A percentile compares a stretch with the other conserved stretches of the same genome.
Conservation (phyloP, 2,888 invertebrate genomes). For the Mycalesis mineus region DNA sequence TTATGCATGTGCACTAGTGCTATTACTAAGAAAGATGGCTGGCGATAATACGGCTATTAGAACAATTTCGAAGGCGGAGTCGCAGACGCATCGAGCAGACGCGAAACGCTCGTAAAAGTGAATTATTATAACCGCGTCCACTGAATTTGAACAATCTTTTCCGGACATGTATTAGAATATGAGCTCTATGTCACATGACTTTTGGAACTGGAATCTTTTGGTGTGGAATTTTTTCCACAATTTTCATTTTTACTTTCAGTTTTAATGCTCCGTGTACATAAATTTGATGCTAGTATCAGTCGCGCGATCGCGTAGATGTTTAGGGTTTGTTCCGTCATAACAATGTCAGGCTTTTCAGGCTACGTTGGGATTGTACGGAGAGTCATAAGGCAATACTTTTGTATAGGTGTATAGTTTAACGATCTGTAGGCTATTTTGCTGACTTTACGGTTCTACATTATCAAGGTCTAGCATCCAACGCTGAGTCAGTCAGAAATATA, state of each 20-base stretch:
- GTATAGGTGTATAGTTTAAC: no score
- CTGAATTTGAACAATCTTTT: conserved; percentile 70
- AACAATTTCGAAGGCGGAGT: conserved; percentile 60
- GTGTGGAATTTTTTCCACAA: conserved; percentile 12
- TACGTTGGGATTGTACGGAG: no score
- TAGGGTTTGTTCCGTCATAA: background rate
- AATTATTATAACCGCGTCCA: conserved; percentile 69
- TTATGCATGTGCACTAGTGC: conserved; percentile 42
- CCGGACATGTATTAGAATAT: conserved; percentile 47
- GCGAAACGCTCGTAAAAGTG: conserved; percentile 70
- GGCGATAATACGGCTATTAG: conserved; percentile 65
- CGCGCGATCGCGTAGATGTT: conserved; percentile 15
- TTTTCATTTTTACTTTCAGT: conserved; percentile 29
- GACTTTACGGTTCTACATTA: no score
- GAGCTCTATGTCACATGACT: conserved; percentile 46
- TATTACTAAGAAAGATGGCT: conserved; percentile 47
- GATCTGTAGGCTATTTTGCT: no score
- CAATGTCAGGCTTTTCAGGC: background rate
- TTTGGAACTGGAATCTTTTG: conserved; percentile 22
- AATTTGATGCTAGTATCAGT: conserved; percentile 24
- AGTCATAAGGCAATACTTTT: no score
- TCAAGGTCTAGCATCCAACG: no score
- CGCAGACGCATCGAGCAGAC: conserved; percentile 65
- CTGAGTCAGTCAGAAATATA: no score
- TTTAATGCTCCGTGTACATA: conserved; percentile 26